Evolutionary conservation across 2,888 invertebrate species (phyloP), one percentile per base, ranked within the genome.

Genomic region (Ormia ochracea): DNA sequence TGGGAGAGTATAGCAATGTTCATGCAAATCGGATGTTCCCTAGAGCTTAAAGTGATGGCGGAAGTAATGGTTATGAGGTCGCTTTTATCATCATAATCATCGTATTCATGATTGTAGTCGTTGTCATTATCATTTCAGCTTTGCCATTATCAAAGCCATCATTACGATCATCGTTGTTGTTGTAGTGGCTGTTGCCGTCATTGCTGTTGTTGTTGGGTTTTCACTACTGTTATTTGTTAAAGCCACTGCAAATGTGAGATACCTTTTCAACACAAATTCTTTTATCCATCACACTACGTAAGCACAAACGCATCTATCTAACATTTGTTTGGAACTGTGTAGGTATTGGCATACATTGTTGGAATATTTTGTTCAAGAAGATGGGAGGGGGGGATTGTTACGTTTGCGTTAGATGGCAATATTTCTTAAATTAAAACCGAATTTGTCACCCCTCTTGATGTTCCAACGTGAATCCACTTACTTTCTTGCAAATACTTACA

Each of bases 61-160:
- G 76, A 80, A 76, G 43, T 68, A 73, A 80, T 76, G 76, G 72
- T 76, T 72, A 76, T 73, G 80, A 76, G 76, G 80, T 80, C 36
- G 72, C 28, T 43, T 48, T 48, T 59, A 59, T 70, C 65, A 45
- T 74, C 50, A 63, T 58, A 45, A 68, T 38, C 73, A 21, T 50
- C 68, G 33, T 48, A 50, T 21, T 59, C 41, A 38, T 41, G 31
- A 66, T 69, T 31, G 17, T 26, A 58, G 36, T 50, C 59, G 14
- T 33, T 43, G 31, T 61, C 69, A 59, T 54, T 45, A 54, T 66
- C 19, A 61, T 56, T 56, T 33, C 70, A 50, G 19, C 31, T n/a
- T 9, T 54, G 45, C 54, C 43, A 56, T 56, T 63, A 54, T 52
- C 54, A 58, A 26, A 45, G n/a, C n/a, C 31, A 45, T 54, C 28